Evolutionary conservation across 2,888 invertebrate genomes (phyloP).

Genomic region (Eueremaeus valkanovi): DNA sequence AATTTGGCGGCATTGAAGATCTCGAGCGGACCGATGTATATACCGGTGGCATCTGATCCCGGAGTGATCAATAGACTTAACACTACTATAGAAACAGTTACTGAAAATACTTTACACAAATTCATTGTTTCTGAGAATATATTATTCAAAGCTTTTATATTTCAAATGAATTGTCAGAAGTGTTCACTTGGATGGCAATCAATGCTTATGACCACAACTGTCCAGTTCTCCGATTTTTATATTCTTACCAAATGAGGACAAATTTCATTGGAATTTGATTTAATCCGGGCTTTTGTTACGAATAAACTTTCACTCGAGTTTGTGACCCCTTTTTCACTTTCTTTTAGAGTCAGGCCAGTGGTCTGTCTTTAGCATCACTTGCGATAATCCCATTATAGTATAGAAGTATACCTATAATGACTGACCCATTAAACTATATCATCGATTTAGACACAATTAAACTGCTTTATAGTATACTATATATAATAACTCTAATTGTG

Average conservation of each 20-base stretch:
- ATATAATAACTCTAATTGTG: not conserved
- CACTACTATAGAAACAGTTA: not conserved
- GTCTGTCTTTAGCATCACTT: not conserved
- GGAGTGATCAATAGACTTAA: not conserved
- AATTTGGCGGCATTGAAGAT: not conserved
- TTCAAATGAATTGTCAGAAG: not conserved
- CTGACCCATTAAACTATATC: not conserved
- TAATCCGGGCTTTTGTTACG: no score
- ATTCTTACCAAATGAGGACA: constrained; percentile 6
- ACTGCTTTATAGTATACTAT: not conserved
- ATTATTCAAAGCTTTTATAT: not conserved
- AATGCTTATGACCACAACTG: not conserved
- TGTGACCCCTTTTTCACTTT: not conserved
- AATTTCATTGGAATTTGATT: not conserved
- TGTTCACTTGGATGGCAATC: not conserved
- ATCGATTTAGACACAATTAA: not conserved
- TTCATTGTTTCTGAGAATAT: not conserved
- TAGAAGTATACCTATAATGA: not conserved
- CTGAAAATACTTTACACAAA: not conserved
- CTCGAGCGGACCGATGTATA: not conserved
- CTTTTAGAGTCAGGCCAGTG: not conserved
- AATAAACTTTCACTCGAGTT: not conserved
- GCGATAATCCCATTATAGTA: not conserved
- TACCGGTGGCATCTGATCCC: not conserved
- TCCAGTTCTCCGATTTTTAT: not conserved